Evolutionary conservation across 53 echinoderm and acorn worm species (phyloP).

Genomic region (Actinopyga echinites): DNA sequence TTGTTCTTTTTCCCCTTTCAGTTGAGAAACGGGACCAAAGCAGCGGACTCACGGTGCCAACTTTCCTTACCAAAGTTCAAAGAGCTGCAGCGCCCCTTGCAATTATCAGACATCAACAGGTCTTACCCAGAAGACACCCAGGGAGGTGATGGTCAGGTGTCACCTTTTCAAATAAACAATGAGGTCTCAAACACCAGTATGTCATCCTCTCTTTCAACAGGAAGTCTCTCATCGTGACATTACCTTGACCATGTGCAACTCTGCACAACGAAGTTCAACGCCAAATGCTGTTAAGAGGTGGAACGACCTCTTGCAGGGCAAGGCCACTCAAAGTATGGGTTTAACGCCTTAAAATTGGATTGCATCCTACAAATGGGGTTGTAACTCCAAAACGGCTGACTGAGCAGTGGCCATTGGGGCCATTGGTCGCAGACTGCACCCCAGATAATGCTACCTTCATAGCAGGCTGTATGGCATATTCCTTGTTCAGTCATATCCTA

Average conservation of each 20-base stretch:
- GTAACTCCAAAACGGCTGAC: no score
- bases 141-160: constrained; percentile 28
- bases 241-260: not conserved
- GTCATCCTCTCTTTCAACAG: constrained; percentile 62
- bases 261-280: not conserved
- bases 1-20: not conserved
- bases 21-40: constrained; percentile 21
- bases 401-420: no score
- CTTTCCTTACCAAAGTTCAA: not conserved
- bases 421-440: no score
- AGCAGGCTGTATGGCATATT: no score
- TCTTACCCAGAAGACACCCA: constrained; percentile 21
- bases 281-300: not conserved
- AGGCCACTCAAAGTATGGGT: no score
- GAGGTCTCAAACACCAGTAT: constrained; percentile 52
- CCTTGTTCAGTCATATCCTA: no score
- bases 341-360: no score
- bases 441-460: no score
- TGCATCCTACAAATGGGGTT: no score
- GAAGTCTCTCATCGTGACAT: constrained; percentile 60
- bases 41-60: not conserved
- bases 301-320: no score
- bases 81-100: not conserved
- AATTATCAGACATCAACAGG: constrained; percentile 1
- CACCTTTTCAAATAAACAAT: constrained; percentile 1